A percentile compares a stretch with the other conserved stretches of the same genome.
Evolutionary conservation across 1,140 invertebrate genomes (phyloP).

Genomic region (Anthonomus grandis): DNA sequence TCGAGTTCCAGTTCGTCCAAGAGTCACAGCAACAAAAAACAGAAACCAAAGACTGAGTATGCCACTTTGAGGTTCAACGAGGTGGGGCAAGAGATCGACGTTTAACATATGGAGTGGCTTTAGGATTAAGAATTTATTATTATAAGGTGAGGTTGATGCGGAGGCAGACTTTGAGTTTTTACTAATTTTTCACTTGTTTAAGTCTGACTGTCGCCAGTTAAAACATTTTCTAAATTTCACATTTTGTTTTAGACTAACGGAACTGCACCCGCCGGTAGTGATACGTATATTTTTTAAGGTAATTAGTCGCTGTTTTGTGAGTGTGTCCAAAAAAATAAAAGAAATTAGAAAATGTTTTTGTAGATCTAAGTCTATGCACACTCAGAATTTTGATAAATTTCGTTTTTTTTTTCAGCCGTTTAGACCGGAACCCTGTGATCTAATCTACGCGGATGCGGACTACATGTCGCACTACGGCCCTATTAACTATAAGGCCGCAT

Average conservation of each 20-base stretch:
- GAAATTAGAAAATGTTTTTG: not conserved
- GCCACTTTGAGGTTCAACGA: conserved; percentile 76
- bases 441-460: conserved; percentile 87
- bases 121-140: conserved; percentile 20
- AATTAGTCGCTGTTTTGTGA: conserved; percentile 28
- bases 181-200: not conserved
- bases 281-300: conserved; percentile 64
- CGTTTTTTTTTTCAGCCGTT: conserved; percentile 59
- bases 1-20: conserved; percentile 27
- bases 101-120: conserved; percentile 52
- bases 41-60: conserved; percentile 60
- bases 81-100: conserved; percentile 71
- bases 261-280: conserved; percentile 54
- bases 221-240: conserved; percentile 30
- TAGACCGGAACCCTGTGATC: conserved; percentile 70
- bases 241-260: conserved; percentile 50
- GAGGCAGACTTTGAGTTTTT: too few relatives aligned
- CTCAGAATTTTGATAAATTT: not conserved
- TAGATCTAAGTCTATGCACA: not conserved
- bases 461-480: conserved; percentile 78
- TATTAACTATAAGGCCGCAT: conserved; percentile 86
- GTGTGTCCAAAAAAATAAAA: conserved; percentile 4
- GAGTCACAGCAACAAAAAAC: conserved; percentile 36
- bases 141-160: conserved; percentile 31
- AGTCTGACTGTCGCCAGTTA: conserved; percentile 1